Base-by-base conservation (phyloP, 2,888 invertebrate genomes). In the Cinara cedri region DNA sequence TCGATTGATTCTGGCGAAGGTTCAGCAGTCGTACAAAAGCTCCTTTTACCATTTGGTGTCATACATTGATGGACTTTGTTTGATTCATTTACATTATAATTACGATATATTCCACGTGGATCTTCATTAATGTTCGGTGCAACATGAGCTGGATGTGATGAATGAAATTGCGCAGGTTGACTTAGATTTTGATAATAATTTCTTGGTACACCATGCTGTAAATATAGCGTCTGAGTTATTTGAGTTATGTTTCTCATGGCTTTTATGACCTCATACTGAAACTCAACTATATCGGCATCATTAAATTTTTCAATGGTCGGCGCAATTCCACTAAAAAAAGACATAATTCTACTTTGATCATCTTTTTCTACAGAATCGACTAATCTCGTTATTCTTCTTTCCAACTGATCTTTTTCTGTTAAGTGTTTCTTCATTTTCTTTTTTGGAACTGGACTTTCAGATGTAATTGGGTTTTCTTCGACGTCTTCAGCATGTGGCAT, bases 271-370 rank as follows among this genome's bases (percentile, higher is more conserved):
- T 55, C 55, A 55, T 55, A 55, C 55, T 55, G 21, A 55, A 55
- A 55, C 21, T 55, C 55, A 21, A 55, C 55, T 55, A 55, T 21
- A 21, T 55, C 55, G 21, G 55, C 55, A 55, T 55, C 55, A 21
- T 55, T 55, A 55, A 55, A 55, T 55, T 55, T 55, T 55, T 55
- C 55, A 21, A 55, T 55, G 55, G 55, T 55, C 9, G 55, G 55
- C 8, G 55, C 55, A 21, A 55, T 55, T 55, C 55, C 55, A 13
- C 55, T 55, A 55, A 55, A 55, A 55, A 55, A 55, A 55, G 19
- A 55, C 55, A 55, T 55, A 55, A 55, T 55, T 55, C 55, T 55
- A 55, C 55, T 55, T 55, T 55, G 55, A 55, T 55, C 21, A 21
- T 55, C 55, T 21, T 55, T 55, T 55, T 55, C 55, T 21, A 55